These are phyloP conservation scores for Dipodomys ordii DNA, from an alignment of 2,113 vertebrate genomes.

Conservation along the genomic window DNA sequence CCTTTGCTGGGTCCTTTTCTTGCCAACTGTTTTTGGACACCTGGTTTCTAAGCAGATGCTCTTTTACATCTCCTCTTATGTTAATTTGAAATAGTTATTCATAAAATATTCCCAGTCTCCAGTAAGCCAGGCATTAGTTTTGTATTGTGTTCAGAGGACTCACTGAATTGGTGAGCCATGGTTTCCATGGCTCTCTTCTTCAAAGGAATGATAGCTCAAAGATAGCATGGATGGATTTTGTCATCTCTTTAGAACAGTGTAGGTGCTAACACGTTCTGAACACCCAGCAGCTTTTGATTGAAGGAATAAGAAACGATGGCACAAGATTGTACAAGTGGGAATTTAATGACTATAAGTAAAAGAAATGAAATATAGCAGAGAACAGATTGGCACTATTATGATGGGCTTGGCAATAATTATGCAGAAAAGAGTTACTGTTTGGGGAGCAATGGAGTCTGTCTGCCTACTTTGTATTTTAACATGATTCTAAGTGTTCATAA, in stretches of 20 bases:
- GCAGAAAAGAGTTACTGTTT: background rate
- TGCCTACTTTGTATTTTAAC: background rate
- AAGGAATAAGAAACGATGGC: background rate
- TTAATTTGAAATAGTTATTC: constrained; percentile 71
- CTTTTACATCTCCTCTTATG: constrained; percentile 59
- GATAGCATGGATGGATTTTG: background rate
- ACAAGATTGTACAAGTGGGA: background rate
- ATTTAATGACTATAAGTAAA: background rate
- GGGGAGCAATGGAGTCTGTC: background rate
- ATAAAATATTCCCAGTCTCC: constrained; percentile 27
- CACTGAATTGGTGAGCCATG: background rate
- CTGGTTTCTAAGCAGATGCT: constrained; percentile 59
- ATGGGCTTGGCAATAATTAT: background rate
- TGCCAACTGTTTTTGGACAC: constrained; percentile 45
- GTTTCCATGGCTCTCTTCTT: background rate
- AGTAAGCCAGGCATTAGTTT: constrained; percentile 31
- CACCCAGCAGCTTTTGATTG: background rate
- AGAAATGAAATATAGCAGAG: background rate
- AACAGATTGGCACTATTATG: background rate
- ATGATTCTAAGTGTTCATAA: background rate
- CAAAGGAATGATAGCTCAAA: constrained; percentile 2
- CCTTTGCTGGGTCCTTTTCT: background rate
- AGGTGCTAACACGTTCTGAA: background rate
- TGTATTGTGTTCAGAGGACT: background rate
- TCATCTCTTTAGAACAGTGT: background rate